Percentiles rank a stretch among this genome's conserved stretches.
Evolutionary conservation across 2,888 invertebrate species (phyloP).

Genomic region (Agrilus mali): DNA sequence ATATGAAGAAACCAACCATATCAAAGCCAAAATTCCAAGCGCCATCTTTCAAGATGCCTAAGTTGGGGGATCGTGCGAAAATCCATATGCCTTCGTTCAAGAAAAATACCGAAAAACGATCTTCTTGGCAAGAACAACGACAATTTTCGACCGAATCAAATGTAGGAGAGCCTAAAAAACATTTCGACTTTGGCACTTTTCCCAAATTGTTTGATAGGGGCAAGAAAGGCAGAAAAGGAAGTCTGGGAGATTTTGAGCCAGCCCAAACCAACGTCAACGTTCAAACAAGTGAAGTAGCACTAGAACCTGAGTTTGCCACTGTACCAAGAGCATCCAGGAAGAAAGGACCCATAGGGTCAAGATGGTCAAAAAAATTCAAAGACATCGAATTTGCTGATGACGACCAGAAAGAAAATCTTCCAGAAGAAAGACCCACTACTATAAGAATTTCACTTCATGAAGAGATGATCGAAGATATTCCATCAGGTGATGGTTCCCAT

Average conservation of each 20-base stretch:
- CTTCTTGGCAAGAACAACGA: slow-evolving; percentile 25
- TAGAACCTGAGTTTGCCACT: slow-evolving; percentile 53
- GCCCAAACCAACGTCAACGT: slow-evolving; percentile 40
- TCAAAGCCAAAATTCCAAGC: slow-evolving; percentile 38
- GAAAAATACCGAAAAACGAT: slow-evolving; percentile 22
- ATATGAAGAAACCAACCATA: slow-evolving; percentile 20
- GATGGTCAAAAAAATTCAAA: slow-evolving; percentile 32
- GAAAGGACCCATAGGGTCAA: slow-evolving; percentile 33
- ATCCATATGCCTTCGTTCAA: slow-evolving; percentile 46
- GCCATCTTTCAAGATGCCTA: slow-evolving; percentile 47
- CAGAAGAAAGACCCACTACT: slow-evolving; percentile 18
- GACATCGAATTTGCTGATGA: slow-evolving; percentile 27
- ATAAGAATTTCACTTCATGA: slow-evolving; percentile 29
- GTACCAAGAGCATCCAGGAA: slow-evolving; percentile 45
- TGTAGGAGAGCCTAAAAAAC: slow-evolving; percentile 40
- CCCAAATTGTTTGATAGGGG: slow-evolving; percentile 52
- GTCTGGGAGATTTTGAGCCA: slow-evolving; percentile 27
- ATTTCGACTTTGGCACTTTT: slow-evolving; percentile 66
- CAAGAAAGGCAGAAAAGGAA: slow-evolving; percentile 30
- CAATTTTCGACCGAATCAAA: slow-evolving; percentile 39
- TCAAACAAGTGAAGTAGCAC: slow-evolving; percentile 45
- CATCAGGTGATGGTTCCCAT: slow-evolving; percentile 21
- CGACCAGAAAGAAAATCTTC: slow-evolving; percentile 21
- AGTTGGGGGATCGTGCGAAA: slow-evolving; percentile 48
- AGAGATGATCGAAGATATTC: slow-evolving; percentile 24